Conservation (phyloP, 2,113 vertebrate species). For the Gracilinanus agilis region DNA sequence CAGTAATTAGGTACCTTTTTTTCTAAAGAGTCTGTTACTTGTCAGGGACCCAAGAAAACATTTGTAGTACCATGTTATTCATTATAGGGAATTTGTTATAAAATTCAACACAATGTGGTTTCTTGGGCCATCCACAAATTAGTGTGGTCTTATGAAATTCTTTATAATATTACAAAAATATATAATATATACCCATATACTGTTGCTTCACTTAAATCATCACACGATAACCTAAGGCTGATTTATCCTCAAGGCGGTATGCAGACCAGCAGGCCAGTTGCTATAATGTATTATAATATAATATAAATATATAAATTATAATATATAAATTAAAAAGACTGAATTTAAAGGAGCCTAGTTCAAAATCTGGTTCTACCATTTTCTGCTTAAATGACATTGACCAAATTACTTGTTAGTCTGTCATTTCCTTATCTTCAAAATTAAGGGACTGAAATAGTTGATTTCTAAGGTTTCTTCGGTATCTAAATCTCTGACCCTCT, state of each 20-base stretch:
- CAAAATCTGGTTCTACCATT: neutral
- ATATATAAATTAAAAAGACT: neutral
- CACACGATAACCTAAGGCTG: neutral
- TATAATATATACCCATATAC: neutral
- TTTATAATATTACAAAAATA: accelerated
- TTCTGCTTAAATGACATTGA: neutral
- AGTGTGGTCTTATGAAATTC: neutral
- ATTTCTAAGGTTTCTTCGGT: neutral
- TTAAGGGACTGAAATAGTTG: neutral
- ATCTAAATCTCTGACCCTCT: neutral
- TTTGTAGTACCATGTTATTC: neutral
- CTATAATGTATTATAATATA: no score
- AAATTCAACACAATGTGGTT: neutral
- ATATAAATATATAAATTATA: no score
- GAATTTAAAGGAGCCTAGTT: neutral
- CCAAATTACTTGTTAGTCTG: neutral
- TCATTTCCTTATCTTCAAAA: neutral
- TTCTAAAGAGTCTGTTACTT: neutral
- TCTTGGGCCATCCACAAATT: neutral
- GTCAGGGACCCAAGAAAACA: neutral
- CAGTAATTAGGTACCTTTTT: neutral
- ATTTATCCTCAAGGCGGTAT: neutral
- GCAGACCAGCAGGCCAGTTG: neutral
- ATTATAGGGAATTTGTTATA: accelerated
- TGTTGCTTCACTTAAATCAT: neutral